Base-by-base conservation (phyloP, 35 echinoderm and acorn worm genomes). In the Patiria miniata region DNA sequence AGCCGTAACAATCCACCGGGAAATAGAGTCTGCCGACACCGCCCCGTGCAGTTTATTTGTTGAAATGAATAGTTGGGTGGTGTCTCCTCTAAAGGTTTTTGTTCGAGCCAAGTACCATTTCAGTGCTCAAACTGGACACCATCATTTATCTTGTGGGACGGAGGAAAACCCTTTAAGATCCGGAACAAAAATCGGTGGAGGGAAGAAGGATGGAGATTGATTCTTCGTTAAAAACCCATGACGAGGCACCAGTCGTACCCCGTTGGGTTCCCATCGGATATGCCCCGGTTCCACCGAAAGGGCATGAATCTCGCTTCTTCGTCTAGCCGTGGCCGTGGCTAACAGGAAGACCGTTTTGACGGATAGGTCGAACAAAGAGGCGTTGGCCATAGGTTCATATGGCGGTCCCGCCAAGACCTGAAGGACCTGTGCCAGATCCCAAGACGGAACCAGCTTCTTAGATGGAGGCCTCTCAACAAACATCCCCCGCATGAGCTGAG, bases 171-270 rank as follows among this genome's bases (percentile, higher is more conserved):
- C 0, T 39, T n/a, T 17, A 3, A 83, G 23, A 2, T 33, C 36
- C 0, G 87, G 79, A 4, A 83, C 26, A 57, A 90, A 90, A 19
- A 60, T 32, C 2, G 29, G 52, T 17, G 78, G 86, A 0, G 7
- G 9, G 28, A 61, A 0, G 77, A 52, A 17, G 17, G 17, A 39
- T 19, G 8, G n/a, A n/a, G 79, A 82, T 83, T 83, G 87, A 39
- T 89, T 88, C 86, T 88, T 88, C 15, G 86, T 51, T 1, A 88
- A 34, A 51, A 88, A 88, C 12, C 16, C 23, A 7, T 28, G 6
- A 80, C 23, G 3, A 17, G 50, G 40, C n/a, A 80, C 29, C 10
- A 59, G n/a, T 9, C 30, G 42, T 42, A 80, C 23, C 79, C 87
- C n/a, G n/a, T n/a, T n/a, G n/a, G n/a, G n/a, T n/a, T n/a, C n/a